Evolutionary conservation across 2,797 vertebrate species (phyloP).

Genomic region (Arnoldichthys spilopterus): DNA sequence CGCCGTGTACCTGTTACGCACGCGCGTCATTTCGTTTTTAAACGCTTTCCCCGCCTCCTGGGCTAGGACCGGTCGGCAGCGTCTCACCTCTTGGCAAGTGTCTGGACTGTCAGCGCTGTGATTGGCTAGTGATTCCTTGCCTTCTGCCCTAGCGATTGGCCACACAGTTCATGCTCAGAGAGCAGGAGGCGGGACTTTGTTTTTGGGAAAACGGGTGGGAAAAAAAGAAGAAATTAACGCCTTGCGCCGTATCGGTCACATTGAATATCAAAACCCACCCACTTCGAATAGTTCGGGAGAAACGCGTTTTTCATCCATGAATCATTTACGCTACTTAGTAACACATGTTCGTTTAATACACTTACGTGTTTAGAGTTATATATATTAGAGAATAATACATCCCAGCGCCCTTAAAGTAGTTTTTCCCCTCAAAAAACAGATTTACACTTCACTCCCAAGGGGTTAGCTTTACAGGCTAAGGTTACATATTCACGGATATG

Average conservation of each 20-base stretch:
- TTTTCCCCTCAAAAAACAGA: background rate
- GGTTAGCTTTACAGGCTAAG: background rate
- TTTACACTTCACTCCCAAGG: background rate
- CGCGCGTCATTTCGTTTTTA: background rate
- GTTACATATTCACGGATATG: background rate
- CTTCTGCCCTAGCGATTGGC: background rate
- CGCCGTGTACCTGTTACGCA: background rate
- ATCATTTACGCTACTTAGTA: background rate
- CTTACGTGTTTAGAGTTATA: background rate
- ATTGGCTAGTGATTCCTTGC: background rate
- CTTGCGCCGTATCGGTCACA: constrained; percentile 14
- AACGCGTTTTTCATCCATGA: background rate
- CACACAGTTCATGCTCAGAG: background rate
- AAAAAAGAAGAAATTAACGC: background rate
- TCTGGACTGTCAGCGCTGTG: background rate
- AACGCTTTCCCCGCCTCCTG: background rate
- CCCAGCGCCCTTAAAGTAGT: background rate
- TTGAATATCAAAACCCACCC: background rate
- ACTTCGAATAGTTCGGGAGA: background rate
- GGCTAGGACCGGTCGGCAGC: background rate
- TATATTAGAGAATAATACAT: background rate
- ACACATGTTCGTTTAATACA: background rate
- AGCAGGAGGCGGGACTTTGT: background rate
- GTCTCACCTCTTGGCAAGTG: background rate
- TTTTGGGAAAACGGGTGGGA: background rate